Evolutionary conservation across 1,140 invertebrate genomes (phyloP), one percentile per base, ranked within the genome.

Genomic region (Adelges cooleyi): DNA sequence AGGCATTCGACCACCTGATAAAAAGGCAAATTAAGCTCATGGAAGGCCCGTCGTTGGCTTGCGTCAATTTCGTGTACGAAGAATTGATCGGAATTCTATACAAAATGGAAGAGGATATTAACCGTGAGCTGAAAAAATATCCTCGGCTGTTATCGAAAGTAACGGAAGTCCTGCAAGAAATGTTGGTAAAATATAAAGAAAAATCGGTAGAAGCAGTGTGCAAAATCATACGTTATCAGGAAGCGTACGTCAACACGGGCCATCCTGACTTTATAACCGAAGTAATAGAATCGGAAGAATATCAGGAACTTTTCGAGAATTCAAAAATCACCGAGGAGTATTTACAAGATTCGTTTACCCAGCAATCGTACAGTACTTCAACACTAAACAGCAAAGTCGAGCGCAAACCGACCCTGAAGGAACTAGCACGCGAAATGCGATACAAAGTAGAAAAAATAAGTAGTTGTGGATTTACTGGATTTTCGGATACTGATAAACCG

Each of bases 221-320:
- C 69, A 84, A 86, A 72, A 69, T 87, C 38, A 80, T 86, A 2
- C 73, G 75, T 5, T 81, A 87, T 67, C 83, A 87, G 72, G 72
- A 86, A 65, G 79, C 85, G 4, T 87, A 87, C 71, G 85, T 87
- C 29, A 87, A 88, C 71, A 87, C 84, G 1, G 83, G 83, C 70
- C 85, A 88, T 73, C 86, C 86, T 3, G 85, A 87, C 33, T 71
- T 71, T 46, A 17, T 53, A 8, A 38, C 44, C 10, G 67, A 65
- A 10, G 15, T 53, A 4, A 23, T n/a, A 3, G n/a, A 27, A 2
- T 52, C 38, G 0, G 27, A 36, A 9, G 29, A 44, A n/a, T 23
- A 29, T 29, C 17, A 48, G 0, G 6, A 25, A 8, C 65, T 65
- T 3, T 42, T 54, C 8, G 0, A 42, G 1, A 40, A 53, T n/a